Evolutionary conservation across 2,797 vertebrate species (phyloP).

Genomic region (Trematocara caparti): DNA sequence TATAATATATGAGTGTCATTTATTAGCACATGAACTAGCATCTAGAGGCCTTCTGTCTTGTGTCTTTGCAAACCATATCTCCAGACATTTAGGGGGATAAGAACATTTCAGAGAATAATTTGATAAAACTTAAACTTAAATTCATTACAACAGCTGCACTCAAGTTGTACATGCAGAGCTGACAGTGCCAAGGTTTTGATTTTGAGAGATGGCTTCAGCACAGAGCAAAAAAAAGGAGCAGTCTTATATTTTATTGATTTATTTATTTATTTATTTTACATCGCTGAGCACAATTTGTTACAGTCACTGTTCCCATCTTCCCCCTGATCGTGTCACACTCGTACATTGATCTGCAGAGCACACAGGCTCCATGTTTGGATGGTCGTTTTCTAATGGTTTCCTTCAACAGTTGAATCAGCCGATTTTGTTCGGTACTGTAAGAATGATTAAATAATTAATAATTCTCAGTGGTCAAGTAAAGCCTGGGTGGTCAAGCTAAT

Average conservation of each 20-base stretch:
- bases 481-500: background rate
- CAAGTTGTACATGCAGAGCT: background rate
- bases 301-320: conserved; percentile 19
- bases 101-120: background rate
- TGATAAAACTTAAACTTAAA: background rate
- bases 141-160: conserved; percentile 1
- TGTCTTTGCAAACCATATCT: background rate
- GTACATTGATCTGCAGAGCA: background rate
- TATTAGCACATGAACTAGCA: background rate
- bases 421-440: background rate
- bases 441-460: background rate
- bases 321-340: background rate
- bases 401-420: background rate
- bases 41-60: too few relatives aligned
- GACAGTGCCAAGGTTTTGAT: background rate
- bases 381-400: background rate
- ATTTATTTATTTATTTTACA: background rate
- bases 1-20: background rate
- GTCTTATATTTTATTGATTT: background rate
- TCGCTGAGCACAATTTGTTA: conserved; percentile 1
- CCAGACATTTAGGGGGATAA: background rate
- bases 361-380: background rate
- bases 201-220: conserved; percentile 19
- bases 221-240: background rate
- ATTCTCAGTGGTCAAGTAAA: background rate